phyloP scores from a whole-genome alignment of 2,113 vertebrate species.

The Grantiella picta region DNA sequence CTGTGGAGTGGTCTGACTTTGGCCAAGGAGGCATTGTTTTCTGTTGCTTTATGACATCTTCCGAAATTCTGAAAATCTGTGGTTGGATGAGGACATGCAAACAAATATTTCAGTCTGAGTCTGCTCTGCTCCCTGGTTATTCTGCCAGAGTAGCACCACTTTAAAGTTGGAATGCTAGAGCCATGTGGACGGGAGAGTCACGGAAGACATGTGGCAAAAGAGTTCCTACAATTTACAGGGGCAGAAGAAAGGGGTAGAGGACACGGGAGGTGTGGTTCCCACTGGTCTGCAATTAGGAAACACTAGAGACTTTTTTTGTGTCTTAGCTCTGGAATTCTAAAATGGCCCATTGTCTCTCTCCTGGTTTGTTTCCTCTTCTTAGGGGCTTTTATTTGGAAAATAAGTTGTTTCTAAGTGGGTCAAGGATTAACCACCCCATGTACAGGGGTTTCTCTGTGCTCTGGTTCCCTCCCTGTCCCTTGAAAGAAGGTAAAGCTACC shows the following conservation, averaged over 20 bases:
- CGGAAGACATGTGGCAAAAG: not conserved
- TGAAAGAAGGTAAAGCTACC: not conserved
- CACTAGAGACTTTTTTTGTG: not conserved
- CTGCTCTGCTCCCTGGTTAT: not conserved
- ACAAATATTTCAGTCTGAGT: constrained; percentile 1
- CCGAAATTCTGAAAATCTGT: not conserved
- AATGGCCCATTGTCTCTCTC: not conserved
- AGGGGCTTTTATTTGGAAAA: not conserved
- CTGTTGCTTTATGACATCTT: not conserved
- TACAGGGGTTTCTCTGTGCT: not conserved
- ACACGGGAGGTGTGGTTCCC: not conserved
- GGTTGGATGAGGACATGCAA: not conserved
- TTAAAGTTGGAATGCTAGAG: not conserved
- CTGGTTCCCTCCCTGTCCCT: not conserved
- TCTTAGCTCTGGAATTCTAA: not conserved
- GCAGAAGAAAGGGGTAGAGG: not conserved
- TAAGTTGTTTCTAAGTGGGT: not conserved
- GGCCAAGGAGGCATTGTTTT: not conserved
- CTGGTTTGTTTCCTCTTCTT: not conserved
- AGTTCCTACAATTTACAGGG: not conserved
- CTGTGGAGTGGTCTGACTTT: not conserved
- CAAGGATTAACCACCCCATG: not conserved
- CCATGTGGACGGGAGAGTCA: not conserved
- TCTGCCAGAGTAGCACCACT: not conserved
- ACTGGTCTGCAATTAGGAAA: not conserved